Evolutionary conservation across 2,797 vertebrate genomes (phyloP), one percentile per base, ranked within the genome.

Genomic region (Cottoperca gobio): DNA sequence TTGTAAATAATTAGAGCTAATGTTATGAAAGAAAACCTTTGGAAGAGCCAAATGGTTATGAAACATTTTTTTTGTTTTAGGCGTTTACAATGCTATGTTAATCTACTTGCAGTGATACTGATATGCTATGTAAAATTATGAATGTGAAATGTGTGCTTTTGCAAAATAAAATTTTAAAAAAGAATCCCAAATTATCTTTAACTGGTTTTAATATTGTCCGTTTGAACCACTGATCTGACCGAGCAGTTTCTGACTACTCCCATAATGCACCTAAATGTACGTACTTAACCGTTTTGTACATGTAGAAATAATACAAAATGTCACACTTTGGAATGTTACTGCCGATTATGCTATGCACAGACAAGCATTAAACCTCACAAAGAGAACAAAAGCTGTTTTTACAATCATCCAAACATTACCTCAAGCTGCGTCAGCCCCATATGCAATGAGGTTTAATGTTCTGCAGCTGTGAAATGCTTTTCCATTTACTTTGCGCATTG

Each of bases 321-420:
- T 55, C 11, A 49, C 39, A 48, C 55, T 52, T 54, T 14, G 6
- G 12, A 52, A 50, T 4, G 16, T 17, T 2, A 5, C 42, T 6
- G 17, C 24, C 46, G 54, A 37, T 43, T 37, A 53, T 16, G 37
- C 26, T 19, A 35, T 6, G 0, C 28, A 35, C 26, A 12, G 61
- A 26, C 19, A n/a, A 19, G 53, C 46, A 45, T 71, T 59, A 62
- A 37, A 39, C 16, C 21, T 45, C 66, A 23, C 17, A 39, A 60
- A 55, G 23, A 28, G 8, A 28, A 57, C 19, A 16, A 24, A 48
- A 45, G 69, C 17, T 2, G 3, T 13, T 73, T 55, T 0, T 33
- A 19, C 52, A 64, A 59, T 52, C 23, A 55, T 33, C 14, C 79
- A 70, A 62, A 73, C n/a, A 54, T 59, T 66, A 79, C 67, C 24